These are phyloP conservation scores for Tenthredo livida DNA, from an alignment of 2,888 invertebrate genomes.

Conservation along the genomic window DNA sequence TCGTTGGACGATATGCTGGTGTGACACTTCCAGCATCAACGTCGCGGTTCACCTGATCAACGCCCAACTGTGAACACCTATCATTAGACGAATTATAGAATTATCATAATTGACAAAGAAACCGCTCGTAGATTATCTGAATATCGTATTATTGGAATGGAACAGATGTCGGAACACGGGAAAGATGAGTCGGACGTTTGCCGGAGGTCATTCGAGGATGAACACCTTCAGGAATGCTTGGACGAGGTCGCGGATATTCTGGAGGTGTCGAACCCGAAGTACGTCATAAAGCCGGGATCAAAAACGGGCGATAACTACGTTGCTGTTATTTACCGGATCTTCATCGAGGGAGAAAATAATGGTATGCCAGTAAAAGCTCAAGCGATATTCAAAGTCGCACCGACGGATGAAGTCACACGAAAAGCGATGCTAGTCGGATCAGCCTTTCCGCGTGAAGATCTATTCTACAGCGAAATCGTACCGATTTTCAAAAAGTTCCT, in stretches of 20 bases:
- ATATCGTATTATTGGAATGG: background rate
- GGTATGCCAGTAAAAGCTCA: conserved; percentile 3
- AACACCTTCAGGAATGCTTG: conserved; percentile 26
- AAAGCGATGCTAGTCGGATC: background rate
- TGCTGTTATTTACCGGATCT: conserved; percentile 57
- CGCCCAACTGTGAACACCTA: background rate
- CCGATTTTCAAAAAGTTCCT: conserved; percentile 56
- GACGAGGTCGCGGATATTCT: background rate
- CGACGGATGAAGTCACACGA: background rate
- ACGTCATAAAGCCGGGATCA: conserved; percentile 1
- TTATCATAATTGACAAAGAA: background rate
- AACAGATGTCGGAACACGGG: background rate
- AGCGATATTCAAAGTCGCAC: conserved; percentile 33
- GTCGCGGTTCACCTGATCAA: background rate
- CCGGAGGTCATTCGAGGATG: background rate
- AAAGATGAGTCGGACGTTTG: background rate
- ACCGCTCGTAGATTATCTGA: background rate
- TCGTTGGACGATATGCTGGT: background rate
- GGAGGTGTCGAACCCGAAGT: background rate
- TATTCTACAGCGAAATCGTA: conserved; percentile 58
- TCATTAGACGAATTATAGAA: background rate
- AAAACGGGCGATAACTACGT: conserved; percentile 61
- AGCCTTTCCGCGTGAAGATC: conserved; percentile 60
- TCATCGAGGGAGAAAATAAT: conserved; percentile 57
- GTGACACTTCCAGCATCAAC: background rate